These are phyloP conservation scores for Pristionchus arcanus DNA, from an alignment of 2,888 invertebrate genomes.

Conservation along the genomic window DNA sequence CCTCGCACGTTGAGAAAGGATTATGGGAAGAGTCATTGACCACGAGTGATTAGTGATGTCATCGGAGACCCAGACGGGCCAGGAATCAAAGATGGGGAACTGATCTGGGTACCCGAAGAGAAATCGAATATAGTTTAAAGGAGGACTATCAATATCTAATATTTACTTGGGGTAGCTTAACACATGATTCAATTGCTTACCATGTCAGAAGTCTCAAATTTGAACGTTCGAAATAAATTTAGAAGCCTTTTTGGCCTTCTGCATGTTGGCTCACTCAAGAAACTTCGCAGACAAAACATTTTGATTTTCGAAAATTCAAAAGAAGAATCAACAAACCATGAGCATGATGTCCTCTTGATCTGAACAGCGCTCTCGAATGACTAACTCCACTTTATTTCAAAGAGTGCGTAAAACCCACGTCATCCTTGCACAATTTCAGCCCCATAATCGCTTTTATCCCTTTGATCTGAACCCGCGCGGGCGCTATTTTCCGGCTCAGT, in stretches of 20 bases:
- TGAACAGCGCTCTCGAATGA: background rate
- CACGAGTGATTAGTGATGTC: background rate
- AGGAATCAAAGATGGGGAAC: background rate
- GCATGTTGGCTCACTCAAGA: too few relatives aligned
- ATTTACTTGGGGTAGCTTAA: too few relatives aligned
- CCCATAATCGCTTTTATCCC: slow-evolving; percentile 41
- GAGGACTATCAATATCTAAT: too few relatives aligned
- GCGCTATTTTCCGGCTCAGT: slow-evolving; percentile 21
- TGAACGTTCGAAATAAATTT: too few relatives aligned
- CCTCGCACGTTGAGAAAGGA: background rate
- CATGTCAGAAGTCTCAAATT: too few relatives aligned
- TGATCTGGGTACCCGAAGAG: background rate
- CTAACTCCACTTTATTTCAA: background rate
- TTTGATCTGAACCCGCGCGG: slow-evolving; percentile 25
- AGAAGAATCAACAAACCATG: background rate
- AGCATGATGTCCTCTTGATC: background rate
- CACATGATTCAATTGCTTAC: too few relatives aligned
- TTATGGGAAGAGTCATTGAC: background rate
- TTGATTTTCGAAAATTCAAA: background rate
- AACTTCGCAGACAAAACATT: background rate
- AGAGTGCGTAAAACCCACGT: slow-evolving; percentile 37
- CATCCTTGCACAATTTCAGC: slow-evolving; percentile 35
- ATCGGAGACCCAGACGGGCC: background rate
- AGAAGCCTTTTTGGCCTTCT: too few relatives aligned
- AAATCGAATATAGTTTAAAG: too few relatives aligned